Conservation (phyloP, 2,888 invertebrate genomes). For the Trilocha varians region DNA sequence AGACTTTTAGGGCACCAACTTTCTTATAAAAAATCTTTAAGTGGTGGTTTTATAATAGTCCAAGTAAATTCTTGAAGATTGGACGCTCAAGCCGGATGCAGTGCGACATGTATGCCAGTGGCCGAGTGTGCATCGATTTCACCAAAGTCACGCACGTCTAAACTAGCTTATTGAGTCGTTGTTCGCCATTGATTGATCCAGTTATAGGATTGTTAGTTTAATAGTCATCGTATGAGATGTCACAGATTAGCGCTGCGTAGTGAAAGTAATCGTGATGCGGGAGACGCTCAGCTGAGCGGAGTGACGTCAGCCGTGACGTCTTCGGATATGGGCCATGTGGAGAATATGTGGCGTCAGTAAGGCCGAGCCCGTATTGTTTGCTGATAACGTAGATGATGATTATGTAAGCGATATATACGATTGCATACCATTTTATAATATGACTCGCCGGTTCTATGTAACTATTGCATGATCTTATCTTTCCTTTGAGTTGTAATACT, state of each 20-base stretch:
- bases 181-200: conserved; percentile 42
- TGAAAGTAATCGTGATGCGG: conserved; percentile 60
- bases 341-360: conserved; percentile 69
- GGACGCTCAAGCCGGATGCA: conserved; percentile 41
- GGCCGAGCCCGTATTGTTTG: conserved; percentile 56
- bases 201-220: conserved; percentile 41
- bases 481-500: neutral
- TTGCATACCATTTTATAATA: neutral
- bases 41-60: neutral
- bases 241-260: conserved; percentile 25
- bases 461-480: neutral
- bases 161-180: conserved; percentile 34
- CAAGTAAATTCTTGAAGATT: conserved; percentile 23
- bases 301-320: conserved; percentile 48
- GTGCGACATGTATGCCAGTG: conserved; percentile 50
- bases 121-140: conserved; percentile 50
- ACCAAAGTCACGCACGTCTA: conserved; percentile 62
- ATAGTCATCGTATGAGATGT: conserved; percentile 16
- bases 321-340: conserved; percentile 68
- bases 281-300: conserved; percentile 47
- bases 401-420: conserved; percentile 46
- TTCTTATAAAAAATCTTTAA: too few species aligned
- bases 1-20: too few species aligned
- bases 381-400: conserved; percentile 46
- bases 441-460: neutral